Percentiles rank a stretch among this genome's conserved stretches.
These are phyloP conservation scores for Apodemia mormo DNA, from an alignment of 2,888 invertebrate genomes.

Conservation along the genomic window DNA sequence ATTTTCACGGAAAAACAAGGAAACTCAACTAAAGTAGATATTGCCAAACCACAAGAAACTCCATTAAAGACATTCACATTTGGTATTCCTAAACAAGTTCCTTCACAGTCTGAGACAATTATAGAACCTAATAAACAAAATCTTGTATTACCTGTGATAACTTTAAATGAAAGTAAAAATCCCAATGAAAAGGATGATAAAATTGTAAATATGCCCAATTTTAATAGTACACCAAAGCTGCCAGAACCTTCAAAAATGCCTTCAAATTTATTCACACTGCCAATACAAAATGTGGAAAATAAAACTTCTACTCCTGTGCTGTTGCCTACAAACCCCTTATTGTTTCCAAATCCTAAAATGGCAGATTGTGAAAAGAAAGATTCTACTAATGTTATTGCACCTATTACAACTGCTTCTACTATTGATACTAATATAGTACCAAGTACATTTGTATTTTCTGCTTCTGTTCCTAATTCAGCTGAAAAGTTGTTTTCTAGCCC, in stretches of 20 bases:
- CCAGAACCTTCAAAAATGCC: neutral
- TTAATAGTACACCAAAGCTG: neutral
- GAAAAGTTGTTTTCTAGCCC: slow-evolving; percentile 42
- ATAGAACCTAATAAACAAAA: slow-evolving; percentile 32
- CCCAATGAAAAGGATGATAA: neutral
- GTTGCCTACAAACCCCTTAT: neutral
- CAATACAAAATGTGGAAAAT: slow-evolving; percentile 22
- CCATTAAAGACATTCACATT: slow-evolving; percentile 54
- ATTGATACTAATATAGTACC: slow-evolving; percentile 35
- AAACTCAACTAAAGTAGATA: slow-evolving; percentile 36
- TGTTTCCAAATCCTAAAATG: neutral
- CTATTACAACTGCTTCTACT: slow-evolving; percentile 28
- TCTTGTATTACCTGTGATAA: neutral
- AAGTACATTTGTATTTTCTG: slow-evolving; percentile 44
- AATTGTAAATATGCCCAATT: neutral
- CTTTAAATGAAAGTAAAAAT: neutral
- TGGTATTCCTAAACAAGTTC: slow-evolving; percentile 51
- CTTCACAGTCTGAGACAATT: slow-evolving; percentile 24
- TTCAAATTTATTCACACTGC: slow-evolving; percentile 14
- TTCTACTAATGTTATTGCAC: neutral
- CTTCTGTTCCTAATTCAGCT: slow-evolving; percentile 32
- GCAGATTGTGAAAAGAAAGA: neutral
- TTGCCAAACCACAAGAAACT: slow-evolving; percentile 33
- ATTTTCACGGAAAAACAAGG: slow-evolving; percentile 45
- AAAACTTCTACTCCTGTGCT: slow-evolving; percentile 2